Evolutionary conservation across 2,797 vertebrate species (phyloP), one percentile per base, ranked within the genome.

Genomic region (Remorina albescens): DNA sequence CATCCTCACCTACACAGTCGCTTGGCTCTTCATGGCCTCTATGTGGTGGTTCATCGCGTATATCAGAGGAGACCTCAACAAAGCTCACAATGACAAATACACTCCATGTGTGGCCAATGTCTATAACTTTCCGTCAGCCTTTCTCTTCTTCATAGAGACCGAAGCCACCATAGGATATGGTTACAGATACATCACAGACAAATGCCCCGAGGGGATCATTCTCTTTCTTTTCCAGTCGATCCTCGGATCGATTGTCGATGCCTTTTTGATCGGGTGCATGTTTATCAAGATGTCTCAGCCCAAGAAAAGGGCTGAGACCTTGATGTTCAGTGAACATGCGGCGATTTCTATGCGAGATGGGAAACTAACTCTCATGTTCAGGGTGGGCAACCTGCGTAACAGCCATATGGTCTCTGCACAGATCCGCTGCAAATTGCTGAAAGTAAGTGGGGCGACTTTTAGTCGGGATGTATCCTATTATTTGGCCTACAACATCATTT

Each of bases 211-310:
- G 93, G 98, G 98, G 80, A 99, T 99, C 91, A 98, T 99, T 78
- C 96, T 99, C 67, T 99, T 99, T 90, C 96, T 99, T 71, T 98
- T 99, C 91, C 98, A 99, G 91, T 99, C 97, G 80, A 98, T 99
- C 89, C 95, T 99, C 30, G 98, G 98, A 44, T 99, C 98, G 86
- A 98, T 99, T 78, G 98, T 99, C 82, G 98, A 99, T 74, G 98
- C 97, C 54, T 99, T 99, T 88, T 90, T 99, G 86, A 98, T 99
- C 78, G 98, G 98, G 84, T 99, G 98, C 92, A 99, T 99, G 97
- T 99, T 99, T 84, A 99, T 99, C 91, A 99, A 99, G 94, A 99
- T 99, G 98, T 99, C 98, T 34, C 98, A 99, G 91, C 98, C 98
- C 86, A 99, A 99, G 93, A 99, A 99, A 82, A 85, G 98, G 88